A percentile compares a stretch with the other conserved stretches of the same genome.
These are phyloP conservation scores for Carassius auratus DNA, from an alignment of 2,113 vertebrate genomes.

Conservation along the genomic window DNA sequence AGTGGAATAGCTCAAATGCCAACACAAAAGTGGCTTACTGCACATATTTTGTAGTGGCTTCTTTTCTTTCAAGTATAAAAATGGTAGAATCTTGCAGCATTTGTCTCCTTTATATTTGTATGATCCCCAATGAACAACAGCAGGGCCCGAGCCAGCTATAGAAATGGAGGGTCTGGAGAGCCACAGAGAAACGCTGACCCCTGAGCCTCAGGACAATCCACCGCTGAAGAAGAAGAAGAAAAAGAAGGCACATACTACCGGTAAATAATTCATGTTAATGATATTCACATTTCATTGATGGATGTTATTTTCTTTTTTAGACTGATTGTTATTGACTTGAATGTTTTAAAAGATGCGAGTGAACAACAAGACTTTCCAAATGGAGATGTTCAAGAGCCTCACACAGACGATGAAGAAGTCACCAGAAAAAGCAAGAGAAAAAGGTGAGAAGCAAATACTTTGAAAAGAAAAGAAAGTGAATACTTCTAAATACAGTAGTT, in stretches of 20 bases:
- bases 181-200: constrained; percentile 73
- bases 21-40: background rate
- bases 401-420: constrained; percentile 73
- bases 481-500: background rate
- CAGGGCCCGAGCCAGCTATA: constrained; percentile 57
- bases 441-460: constrained; percentile 73
- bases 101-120: background rate
- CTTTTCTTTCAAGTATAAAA: background rate
- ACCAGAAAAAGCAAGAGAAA: constrained; percentile 83
- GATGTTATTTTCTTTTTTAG: background rate
- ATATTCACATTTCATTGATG: background rate
- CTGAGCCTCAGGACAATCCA: constrained; percentile 75
- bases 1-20: background rate
- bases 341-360: constrained; percentile 59
- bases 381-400: constrained; percentile 74
- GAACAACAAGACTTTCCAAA: constrained; percentile 73
- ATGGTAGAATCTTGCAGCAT: background rate
- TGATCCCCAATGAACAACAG: constrained; percentile 14
- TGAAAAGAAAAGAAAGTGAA: background rate
- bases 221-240: constrained; percentile 85
- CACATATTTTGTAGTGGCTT: background rate
- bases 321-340: background rate
- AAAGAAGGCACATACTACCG: constrained; percentile 70
- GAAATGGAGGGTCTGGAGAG: constrained; percentile 69
- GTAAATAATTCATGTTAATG: constrained; percentile 54